Percentiles rank a stretch among this genome's conserved stretches.
phyloP scores from a whole-genome alignment of 2,888 invertebrate genomes.

The Noctua janthina region DNA sequence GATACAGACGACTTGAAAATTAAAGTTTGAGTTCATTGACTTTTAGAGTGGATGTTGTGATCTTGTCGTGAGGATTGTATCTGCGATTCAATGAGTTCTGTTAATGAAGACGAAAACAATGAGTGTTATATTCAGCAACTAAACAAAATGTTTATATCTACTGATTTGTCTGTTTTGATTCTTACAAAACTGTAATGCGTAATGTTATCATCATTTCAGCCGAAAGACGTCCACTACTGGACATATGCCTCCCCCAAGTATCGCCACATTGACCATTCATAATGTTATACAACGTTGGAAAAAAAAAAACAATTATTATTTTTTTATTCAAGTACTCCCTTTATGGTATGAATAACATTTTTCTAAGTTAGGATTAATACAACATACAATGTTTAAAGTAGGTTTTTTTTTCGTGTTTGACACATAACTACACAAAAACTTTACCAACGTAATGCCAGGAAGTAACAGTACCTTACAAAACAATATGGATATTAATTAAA shows the following conservation, averaged over 20 bases:
- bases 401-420: background rate
- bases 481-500: slow-evolving; percentile 60
- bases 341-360: background rate
- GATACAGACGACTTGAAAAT: slow-evolving; percentile 46
- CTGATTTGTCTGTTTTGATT: background rate
- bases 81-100: background rate
- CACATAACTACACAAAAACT: slow-evolving; percentile 7
- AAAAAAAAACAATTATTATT: no score
- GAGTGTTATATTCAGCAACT: background rate
- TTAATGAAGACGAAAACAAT: background rate
- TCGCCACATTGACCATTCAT: no score
- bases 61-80: slow-evolving; percentile 14
- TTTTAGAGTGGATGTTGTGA: slow-evolving; percentile 31
- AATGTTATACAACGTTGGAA: no score
- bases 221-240: no score
- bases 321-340: no score
- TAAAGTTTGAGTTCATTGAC: slow-evolving; percentile 56
- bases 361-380: background rate
- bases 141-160: no score
- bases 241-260: no score
- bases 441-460: slow-evolving; percentile 16
- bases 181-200: background rate
- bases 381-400: background rate
- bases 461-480: slow-evolving; percentile 52
- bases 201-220: no score